Conservation (phyloP, 2,888 invertebrate genomes). For the Cantharis nigra region DNA sequence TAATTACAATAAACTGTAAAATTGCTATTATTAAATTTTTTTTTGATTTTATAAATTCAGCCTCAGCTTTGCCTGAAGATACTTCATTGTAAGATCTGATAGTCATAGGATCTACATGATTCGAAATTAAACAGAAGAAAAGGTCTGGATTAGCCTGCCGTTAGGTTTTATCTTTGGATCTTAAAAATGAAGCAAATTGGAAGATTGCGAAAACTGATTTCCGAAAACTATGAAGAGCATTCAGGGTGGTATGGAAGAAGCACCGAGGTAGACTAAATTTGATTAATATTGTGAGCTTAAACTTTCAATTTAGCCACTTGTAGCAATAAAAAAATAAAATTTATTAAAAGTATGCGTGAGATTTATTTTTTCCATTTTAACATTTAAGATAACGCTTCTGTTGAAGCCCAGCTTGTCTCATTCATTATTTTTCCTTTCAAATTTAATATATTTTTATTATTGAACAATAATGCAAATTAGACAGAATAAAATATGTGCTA, state of each 20-base stretch:
- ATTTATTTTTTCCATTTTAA: neutral
- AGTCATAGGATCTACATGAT: no score
- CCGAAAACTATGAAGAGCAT: neutral
- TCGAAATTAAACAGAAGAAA: no score
- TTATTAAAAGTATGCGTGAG: neutral
- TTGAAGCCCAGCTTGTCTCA: neutral
- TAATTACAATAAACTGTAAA: no score
- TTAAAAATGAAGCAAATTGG: no score
- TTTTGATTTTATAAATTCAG: no score
- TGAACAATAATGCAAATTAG: constrained; percentile 3
- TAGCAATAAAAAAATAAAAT: neutral
- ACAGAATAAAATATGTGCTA: neutral
- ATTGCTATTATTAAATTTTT: no score
- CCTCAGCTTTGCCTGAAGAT: no score
- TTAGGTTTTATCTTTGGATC: no score
- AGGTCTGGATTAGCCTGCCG: no score
- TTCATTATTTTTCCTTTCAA: neutral
- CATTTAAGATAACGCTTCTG: neutral
- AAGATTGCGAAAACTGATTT: no score
- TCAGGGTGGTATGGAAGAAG: neutral
- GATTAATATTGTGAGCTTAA: neutral
- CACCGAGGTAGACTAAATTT: neutral
- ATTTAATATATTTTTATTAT: neutral
- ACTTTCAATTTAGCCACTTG: neutral
- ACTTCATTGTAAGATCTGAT: no score